Conservation (phyloP, 2,888 invertebrate species). For the Diplolepis rosae region DNA sequence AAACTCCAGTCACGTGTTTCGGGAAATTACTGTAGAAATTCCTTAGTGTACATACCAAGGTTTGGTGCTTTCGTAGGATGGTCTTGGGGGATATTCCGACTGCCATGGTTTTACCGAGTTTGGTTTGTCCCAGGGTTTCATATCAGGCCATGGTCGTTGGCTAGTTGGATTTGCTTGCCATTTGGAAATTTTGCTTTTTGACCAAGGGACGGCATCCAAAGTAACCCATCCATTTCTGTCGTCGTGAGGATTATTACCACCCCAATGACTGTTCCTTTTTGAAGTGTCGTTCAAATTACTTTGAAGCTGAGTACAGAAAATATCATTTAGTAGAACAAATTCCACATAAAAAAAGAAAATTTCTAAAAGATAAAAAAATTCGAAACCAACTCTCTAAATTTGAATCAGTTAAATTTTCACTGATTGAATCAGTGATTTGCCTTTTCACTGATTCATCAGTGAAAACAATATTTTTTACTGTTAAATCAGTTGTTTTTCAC, state of each 20-base stretch:
- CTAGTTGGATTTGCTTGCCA: slow-evolving; percentile 80
- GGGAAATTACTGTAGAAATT: too few species aligned
- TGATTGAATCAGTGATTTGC: too few species aligned
- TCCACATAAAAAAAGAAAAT: too few species aligned
- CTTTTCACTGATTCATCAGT: too few species aligned
- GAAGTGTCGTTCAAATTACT: slow-evolving; percentile 63
- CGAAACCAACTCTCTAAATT: too few species aligned
- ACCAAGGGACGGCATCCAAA: slow-evolving; percentile 86
- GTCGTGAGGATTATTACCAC: slow-evolving; percentile 74
- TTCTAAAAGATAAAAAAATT: not conserved
- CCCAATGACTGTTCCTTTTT: slow-evolving; percentile 67
- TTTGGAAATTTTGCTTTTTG: slow-evolving; percentile 86
- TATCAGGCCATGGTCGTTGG: slow-evolving; percentile 69
- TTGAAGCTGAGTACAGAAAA: slow-evolving; percentile 51
- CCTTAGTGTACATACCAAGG: slow-evolving; percentile 57
- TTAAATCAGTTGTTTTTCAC: too few species aligned
- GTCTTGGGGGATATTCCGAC: slow-evolving; percentile 59
- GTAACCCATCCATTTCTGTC: slow-evolving; percentile 87
- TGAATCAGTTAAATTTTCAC: too few species aligned
- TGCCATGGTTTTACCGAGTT: slow-evolving; percentile 65
- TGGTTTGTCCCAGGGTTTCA: slow-evolving; percentile 68
- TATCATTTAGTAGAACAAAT: too few species aligned
- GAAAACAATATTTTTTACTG: too few species aligned
- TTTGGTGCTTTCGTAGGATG: slow-evolving; percentile 60
- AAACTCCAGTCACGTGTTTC: too few species aligned